A percentile compares a stretch with the other conserved stretches of the same genome.
phyloP scores from a whole-genome alignment of 2,888 invertebrate species.

The Poecilus cupreus region DNA sequence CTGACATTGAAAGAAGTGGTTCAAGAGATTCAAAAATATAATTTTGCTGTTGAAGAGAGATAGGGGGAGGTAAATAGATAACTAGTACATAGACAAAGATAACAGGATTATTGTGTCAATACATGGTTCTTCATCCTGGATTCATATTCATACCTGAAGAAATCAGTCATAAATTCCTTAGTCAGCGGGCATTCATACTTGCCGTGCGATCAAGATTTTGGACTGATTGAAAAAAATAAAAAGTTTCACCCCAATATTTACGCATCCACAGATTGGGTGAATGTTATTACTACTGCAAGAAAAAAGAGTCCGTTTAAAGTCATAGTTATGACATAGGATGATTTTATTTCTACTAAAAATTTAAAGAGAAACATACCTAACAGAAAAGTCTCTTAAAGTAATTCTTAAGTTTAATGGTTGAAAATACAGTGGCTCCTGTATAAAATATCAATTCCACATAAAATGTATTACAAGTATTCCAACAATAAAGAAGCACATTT shows the following conservation, averaged over 20 bases:
- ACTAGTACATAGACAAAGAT: too few relatives aligned
- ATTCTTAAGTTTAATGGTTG: conserved; percentile 5
- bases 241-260: conserved; percentile 56
- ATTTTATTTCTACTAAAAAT: conserved; percentile 59
- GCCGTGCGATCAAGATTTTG: too few relatives aligned
- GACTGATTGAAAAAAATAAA: neutral
- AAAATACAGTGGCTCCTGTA: neutral
- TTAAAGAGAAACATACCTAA: conserved; percentile 59
- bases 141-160: conserved; percentile 24
- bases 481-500: conserved; percentile 60
- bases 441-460: neutral
- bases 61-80: too few relatives aligned
- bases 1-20: too few relatives aligned
- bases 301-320: conserved; percentile 59
- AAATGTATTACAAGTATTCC: conserved; percentile 56
- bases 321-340: conserved; percentile 55
- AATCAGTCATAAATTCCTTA: conserved; percentile 61
- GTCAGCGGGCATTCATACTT: conserved; percentile 61
- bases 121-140: too few relatives aligned
- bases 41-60: too few relatives aligned
- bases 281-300: conserved; percentile 54
- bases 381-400: conserved; percentile 45
- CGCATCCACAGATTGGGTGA: conserved; percentile 58
- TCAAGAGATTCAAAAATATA: too few relatives aligned
- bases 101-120: too few relatives aligned